These are phyloP conservation scores for Lucinisca nassula DNA, from an alignment of 2,888 invertebrate genomes.

Conservation along the genomic window DNA sequence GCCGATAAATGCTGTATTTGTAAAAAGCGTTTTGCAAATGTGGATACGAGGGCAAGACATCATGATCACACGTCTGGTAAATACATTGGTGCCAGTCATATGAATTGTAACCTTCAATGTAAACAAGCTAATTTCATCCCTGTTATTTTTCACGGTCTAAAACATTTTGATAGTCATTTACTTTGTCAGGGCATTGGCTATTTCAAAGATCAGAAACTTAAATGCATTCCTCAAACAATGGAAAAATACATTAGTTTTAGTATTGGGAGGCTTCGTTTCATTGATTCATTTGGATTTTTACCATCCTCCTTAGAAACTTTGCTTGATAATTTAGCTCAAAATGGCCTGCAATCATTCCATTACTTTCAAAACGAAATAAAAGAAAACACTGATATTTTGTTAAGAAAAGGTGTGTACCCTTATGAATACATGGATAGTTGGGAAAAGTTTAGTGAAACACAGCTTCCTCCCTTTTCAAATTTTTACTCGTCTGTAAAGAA, in stretches of 20 bases:
- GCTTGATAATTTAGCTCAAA: conserved; percentile 21
- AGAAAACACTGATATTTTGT: background rate
- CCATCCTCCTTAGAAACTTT: background rate
- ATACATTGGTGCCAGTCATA: background rate
- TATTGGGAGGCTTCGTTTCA: conserved; percentile 35
- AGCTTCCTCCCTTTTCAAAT: conserved; percentile 25
- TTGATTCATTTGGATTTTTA: conserved; percentile 31
- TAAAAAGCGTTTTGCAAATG: no score
- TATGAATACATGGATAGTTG: background rate
- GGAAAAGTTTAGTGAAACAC: conserved; percentile 38
- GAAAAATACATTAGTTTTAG: no score
- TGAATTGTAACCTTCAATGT: background rate
- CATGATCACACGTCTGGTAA: no score
- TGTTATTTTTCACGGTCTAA: no score
- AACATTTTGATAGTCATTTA: no score
- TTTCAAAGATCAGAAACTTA: no score
- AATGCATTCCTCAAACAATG: no score
- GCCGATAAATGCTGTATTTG: no score
- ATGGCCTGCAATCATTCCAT: conserved; percentile 32
- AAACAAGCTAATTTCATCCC: background rate
- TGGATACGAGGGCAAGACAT: no score
- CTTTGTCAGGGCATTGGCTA: no score
- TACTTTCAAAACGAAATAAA: conserved; percentile 17
- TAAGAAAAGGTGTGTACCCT: background rate
- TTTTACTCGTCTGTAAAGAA: conserved; percentile 26